Evolutionary conservation across 2,113 vertebrate genomes (phyloP).

Genomic region (Pholis gunnellus): DNA sequence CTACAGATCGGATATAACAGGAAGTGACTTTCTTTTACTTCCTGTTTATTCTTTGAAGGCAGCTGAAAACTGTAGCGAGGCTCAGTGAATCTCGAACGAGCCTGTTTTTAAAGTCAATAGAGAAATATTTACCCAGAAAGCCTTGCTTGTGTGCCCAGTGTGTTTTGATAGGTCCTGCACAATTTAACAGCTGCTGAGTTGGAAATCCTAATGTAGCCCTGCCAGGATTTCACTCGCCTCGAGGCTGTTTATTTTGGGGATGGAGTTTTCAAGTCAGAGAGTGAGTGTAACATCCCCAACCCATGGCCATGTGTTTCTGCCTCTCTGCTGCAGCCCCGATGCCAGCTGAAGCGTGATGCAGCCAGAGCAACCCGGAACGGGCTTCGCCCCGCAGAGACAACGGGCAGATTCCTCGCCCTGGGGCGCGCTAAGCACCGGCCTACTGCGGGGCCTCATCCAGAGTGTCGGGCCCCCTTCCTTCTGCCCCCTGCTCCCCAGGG

Average conservation of each 20-base stretch:
- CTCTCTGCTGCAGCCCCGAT: constrained; percentile 50
- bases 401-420: constrained; percentile 62
- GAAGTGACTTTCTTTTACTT: too few relatives aligned
- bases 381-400: constrained; percentile 46
- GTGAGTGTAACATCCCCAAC: constrained; percentile 44
- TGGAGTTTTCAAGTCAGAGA: constrained; percentile 23
- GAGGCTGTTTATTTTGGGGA: constrained; percentile 64
- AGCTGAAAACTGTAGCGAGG: too few relatives aligned
- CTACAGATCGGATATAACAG: too few relatives aligned
- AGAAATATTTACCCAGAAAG: neutral
- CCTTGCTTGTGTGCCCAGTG: constrained; percentile 15
- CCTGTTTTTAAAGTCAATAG: neutral
- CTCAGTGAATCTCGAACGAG: too few relatives aligned
- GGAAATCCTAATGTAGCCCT: neutral
- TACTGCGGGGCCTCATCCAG: constrained; percentile 68
- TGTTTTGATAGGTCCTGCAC: constrained; percentile 41
- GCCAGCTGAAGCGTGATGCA: constrained; percentile 77
- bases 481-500: constrained; percentile 77
- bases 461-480: constrained; percentile 58
- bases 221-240: constrained; percentile 49
- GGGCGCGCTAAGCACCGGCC: constrained; percentile 62
- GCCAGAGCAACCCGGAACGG: constrained; percentile 42
- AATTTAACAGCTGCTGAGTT: constrained; percentile 63
- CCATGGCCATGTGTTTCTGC: constrained; percentile 69
- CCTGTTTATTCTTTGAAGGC: too few relatives aligned